Conservation (phyloP, 2,797 vertebrate species). For the Peromyscus aztecus region DNA sequence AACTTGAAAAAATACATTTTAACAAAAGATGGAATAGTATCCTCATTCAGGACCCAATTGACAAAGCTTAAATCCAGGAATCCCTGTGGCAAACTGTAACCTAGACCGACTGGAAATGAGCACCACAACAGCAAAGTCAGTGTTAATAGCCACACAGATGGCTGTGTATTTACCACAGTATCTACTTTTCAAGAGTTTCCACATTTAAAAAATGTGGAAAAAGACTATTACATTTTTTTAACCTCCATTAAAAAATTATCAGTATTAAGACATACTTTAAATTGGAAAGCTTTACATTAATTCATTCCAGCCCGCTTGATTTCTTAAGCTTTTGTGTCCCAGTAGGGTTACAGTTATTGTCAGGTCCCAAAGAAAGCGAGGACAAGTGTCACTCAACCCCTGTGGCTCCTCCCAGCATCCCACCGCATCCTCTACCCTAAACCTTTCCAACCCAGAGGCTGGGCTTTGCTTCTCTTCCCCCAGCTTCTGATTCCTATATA, state of each 20-base stretch:
- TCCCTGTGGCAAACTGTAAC: background rate
- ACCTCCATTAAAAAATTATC: constrained; percentile 11
- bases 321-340: constrained; percentile 19
- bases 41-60: background rate
- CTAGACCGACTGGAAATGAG: background rate
- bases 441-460: too few relatives aligned
- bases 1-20: constrained; percentile 61
- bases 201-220: background rate
- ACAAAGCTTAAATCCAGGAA: constrained; percentile 26
- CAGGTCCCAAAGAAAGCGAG: background rate
- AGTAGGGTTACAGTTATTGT: background rate
- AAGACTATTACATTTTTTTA: background rate
- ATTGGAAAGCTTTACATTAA: constrained; percentile 29
- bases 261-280: constrained; percentile 19
- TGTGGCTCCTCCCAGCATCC: background rate
- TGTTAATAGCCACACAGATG: background rate
- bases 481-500: background rate
- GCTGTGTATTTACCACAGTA: constrained; percentile 9
- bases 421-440: background rate
- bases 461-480: background rate
- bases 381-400: background rate
- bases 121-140: background rate
- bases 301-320: background rate
- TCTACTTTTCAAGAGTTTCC: constrained; percentile 7
- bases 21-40: background rate